phyloP scores from a whole-genome alignment of 2,888 invertebrate genomes.

The Amblyjoppa fuscipennis region DNA sequence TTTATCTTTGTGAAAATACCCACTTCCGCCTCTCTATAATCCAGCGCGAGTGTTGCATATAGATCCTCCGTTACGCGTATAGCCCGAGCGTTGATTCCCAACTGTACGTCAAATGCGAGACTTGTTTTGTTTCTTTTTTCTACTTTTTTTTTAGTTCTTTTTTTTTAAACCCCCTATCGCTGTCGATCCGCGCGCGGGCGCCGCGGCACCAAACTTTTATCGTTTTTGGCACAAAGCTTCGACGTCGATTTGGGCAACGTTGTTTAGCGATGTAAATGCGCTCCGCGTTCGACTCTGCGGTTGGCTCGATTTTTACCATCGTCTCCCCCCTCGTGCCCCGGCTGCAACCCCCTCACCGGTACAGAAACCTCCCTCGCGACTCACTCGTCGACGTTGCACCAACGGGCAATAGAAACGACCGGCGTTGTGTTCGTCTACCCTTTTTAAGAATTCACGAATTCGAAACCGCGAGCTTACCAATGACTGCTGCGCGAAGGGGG shows the following conservation, averaged over 20 bases:
- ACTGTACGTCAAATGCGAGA: constrained; percentile 41
- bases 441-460: constrained; percentile 77
- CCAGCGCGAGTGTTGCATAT: constrained; percentile 7
- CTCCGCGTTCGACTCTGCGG: constrained; percentile 47
- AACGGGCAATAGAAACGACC: constrained; percentile 50
- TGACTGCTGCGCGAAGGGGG: constrained; percentile 39
- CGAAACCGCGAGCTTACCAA: constrained; percentile 72
- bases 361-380: neutral
- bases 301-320: constrained; percentile 67
- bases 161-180: constrained; percentile 42
- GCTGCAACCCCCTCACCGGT: neutral
- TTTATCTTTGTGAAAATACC: constrained; percentile 43
- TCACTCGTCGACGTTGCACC: constrained; percentile 1
- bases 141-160: constrained; percentile 12
- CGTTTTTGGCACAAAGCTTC: constrained; percentile 70
- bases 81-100: constrained; percentile 28
- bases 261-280: constrained; percentile 67
- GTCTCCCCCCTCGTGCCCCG: constrained; percentile 38
- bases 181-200: constrained; percentile 58
- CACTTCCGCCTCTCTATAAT: constrained; percentile 20
- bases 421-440: constrained; percentile 63
- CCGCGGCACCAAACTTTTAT: constrained; percentile 67
- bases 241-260: constrained; percentile 68
- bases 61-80: neutral
- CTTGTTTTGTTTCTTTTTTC: constrained; percentile 50